Percentiles rank a stretch among this genome's conserved stretches.
Evolutionary conservation across 2,797 vertebrate species (phyloP).

Genomic region (Falco naumanni): DNA sequence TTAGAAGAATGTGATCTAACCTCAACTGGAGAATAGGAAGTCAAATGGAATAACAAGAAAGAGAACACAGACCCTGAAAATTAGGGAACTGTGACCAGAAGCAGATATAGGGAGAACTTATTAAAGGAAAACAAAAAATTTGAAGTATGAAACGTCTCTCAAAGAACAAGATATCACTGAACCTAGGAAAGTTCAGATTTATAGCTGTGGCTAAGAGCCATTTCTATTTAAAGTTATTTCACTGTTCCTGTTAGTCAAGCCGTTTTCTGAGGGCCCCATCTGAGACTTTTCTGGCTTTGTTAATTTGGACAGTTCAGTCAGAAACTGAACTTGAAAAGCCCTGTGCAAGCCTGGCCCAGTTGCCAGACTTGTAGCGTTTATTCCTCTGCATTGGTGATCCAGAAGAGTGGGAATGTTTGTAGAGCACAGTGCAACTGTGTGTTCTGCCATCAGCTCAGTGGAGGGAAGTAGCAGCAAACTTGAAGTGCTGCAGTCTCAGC

Average conservation of each 20-base stretch:
- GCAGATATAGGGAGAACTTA: not conserved
- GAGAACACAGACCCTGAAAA: not conserved
- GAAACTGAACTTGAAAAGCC: not conserved
- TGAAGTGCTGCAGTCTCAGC: not conserved
- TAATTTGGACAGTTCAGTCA: not conserved
- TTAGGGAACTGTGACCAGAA: not conserved
- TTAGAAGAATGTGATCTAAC: not conserved
- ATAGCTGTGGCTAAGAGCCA: not conserved
- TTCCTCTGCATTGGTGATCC: not conserved
- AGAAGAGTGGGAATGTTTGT: not conserved
- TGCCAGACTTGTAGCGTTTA: not conserved
- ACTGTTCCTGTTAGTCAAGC: not conserved
- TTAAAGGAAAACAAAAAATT: not conserved
- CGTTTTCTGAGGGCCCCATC: not conserved
- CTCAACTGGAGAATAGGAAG: not conserved
- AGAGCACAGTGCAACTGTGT: not conserved
- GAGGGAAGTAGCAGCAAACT: not conserved
- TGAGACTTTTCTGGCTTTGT: not conserved
- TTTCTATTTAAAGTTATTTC: not conserved
- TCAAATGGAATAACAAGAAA: not conserved
- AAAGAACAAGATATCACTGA: not conserved
- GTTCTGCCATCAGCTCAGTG: not conserved
- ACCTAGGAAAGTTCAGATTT: not conserved
- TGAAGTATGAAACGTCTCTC: not conserved
- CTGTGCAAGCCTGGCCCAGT: not conserved